A percentile compares a stretch with the other conserved stretches of the same genome.
These are phyloP conservation scores for Chloropsis cyanopogon DNA, from an alignment of 2,113 vertebrate species.

Conservation along the genomic window DNA sequence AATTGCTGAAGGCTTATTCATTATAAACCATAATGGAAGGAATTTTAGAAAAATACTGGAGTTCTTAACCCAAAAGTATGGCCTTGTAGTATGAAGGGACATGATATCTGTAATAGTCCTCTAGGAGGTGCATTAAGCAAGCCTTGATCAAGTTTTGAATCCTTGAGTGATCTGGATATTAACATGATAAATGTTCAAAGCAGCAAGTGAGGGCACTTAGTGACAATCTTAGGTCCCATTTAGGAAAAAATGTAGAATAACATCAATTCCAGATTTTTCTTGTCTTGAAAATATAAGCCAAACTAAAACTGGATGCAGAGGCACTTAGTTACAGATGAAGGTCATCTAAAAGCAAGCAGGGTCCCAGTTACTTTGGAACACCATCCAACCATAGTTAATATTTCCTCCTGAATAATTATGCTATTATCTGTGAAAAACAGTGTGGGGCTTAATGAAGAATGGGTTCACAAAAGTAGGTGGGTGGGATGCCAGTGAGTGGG, in stretches of 20 bases:
- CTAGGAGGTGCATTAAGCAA: background rate
- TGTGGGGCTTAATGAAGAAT: background rate
- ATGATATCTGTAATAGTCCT: background rate
- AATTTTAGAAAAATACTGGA: background rate
- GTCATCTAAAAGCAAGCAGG: background rate
- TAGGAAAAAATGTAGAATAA: background rate
- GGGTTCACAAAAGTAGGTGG: background rate
- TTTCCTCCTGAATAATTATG: background rate
- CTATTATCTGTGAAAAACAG: background rate
- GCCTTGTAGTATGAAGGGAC: background rate
- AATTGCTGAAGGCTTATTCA: background rate
- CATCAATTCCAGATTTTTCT: background rate
- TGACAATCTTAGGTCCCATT: background rate
- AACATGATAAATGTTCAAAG: background rate
- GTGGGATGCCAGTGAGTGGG: background rate
- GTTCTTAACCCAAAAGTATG: background rate
- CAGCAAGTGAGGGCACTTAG: background rate
- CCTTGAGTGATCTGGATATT: background rate
- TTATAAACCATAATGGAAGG: background rate
- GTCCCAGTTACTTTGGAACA: background rate
- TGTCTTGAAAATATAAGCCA: background rate
- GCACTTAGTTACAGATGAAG: background rate
- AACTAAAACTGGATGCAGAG: constrained; percentile 3
- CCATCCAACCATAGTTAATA: background rate
- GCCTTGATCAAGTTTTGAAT: background rate